These are phyloP conservation scores for Gulo gulo DNA, from an alignment of 2,113 vertebrate species.

Conservation along the genomic window DNA sequence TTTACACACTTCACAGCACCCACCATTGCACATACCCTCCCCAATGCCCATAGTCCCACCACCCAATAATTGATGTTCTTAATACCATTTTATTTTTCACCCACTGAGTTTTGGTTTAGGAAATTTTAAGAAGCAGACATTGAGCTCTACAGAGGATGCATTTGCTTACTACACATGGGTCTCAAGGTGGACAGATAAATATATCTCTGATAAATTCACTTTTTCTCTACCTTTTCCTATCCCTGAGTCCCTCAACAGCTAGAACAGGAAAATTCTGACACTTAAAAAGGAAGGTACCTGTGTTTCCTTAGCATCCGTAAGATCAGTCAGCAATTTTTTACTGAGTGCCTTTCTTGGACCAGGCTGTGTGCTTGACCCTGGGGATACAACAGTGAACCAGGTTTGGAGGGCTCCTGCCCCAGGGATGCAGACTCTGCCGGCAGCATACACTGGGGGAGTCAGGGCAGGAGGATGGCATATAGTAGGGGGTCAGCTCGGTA, in stretches of 20 bases:
- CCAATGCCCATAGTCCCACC: too few relatives aligned
- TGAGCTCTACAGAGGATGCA: not conserved
- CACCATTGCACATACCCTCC: too few relatives aligned
- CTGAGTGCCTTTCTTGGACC: not conserved
- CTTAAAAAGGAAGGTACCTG: not conserved
- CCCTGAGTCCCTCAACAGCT: not conserved
- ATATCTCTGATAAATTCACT: not conserved
- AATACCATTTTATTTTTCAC: not conserved
- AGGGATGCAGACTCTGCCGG: not conserved
- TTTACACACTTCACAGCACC: too few relatives aligned
- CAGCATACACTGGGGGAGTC: fast-evolving
- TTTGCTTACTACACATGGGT: not conserved
- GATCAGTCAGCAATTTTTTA: not conserved
- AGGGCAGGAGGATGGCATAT: fast-evolving
- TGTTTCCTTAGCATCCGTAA: not conserved
- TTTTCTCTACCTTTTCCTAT: not conserved
- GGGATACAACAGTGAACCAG: too few relatives aligned
- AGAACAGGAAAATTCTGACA: not conserved
- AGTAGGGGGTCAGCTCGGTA: not conserved
- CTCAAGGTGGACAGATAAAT: not conserved
- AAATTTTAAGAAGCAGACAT: not conserved
- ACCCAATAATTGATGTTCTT: not conserved
- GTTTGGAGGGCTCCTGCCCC: not conserved
- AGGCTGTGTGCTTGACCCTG: not conserved
- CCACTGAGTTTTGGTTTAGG: not conserved